Base-by-base conservation (phyloP, 2,797 vertebrate genomes). In the Manis crassicaudata region DNA sequence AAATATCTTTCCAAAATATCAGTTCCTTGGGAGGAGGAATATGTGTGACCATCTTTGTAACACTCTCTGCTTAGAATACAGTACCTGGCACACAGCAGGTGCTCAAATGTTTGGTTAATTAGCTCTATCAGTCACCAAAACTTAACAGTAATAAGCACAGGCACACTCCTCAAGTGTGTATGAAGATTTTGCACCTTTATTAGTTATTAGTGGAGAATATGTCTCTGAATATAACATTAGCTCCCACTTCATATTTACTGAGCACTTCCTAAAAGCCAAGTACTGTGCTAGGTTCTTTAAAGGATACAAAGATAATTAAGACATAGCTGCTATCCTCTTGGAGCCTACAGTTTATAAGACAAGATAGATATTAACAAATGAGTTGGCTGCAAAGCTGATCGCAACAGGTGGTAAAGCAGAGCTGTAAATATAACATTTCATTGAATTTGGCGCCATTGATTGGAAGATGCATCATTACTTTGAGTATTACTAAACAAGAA, bases 1-100 rank as follows among this genome's bases (percentile, higher is more conserved):
- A 93, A 87, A 83, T 17, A 10, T 68, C 82, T 80, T 95, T 92
- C 14, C 29, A 73, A 73, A 92, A 72, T 37, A 75, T 21, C 27
- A 81, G 11, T n/a, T 95, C n/a, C 58, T 85, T 91, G 68, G 27
- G n/a, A 95, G 27, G 63, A 3, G 21, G 43, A 27, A 35, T 40
- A 50, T 68, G 56, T 68, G 6, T 75, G 29, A 43, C 13, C 32
- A 40, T 70, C 62, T 76, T 63, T 37, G 13, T 81, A 76, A 88
- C 23, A 60, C 21, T 88, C n/a, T 72, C 73, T 88, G 40, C 46
- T 67, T n/a, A 77, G 73, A 95, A 77, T 29, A 60, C 18, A 54
- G 65, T 46, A 62, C 37, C 27, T 75, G n/a, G 72, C 27, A 80
- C 67, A 76, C 21, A 58, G 23, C 32, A 70, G 37, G 35, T 58